Percentiles rank a stretch among this genome's conserved stretches.
These are phyloP conservation scores for Anableps anableps DNA, from an alignment of 2,797 vertebrate genomes.

Conservation along the genomic window DNA sequence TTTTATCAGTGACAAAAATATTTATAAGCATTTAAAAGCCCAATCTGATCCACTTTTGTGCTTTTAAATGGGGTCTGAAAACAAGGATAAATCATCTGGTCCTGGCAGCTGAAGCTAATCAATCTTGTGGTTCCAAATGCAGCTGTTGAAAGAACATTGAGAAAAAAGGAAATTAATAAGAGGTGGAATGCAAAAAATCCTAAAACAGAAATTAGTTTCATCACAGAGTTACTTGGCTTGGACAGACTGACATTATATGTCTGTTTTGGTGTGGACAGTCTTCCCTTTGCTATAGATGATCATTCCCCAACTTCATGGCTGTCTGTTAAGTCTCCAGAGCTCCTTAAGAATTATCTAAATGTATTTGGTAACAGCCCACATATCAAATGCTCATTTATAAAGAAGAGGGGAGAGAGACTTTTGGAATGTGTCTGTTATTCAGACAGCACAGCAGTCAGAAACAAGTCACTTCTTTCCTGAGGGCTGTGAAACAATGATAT, in stretches of 20 bases:
- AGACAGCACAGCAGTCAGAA: conserved; percentile 85
- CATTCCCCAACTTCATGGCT: conserved; percentile 83
- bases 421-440: conserved; percentile 90
- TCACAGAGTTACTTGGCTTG: conserved; percentile 1
- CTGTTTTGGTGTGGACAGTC: conserved; percentile 67
- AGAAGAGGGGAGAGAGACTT: conserved; percentile 72
- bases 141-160: conserved; percentile 60
- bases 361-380: conserved; percentile 92
- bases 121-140: conserved; percentile 39
- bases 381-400: conserved; percentile 94
- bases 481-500: conserved; percentile 88
- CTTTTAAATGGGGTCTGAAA: conserved; percentile 16
- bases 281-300: conserved; percentile 77
- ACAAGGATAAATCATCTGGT: conserved; percentile 19
- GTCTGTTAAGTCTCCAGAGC: conserved; percentile 83
- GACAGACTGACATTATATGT: conserved; percentile 32
- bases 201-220: conserved; percentile 30
- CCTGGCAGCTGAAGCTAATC: conserved; percentile 64
- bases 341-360: conserved; percentile 92
- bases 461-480: conserved; percentile 83
- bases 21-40: conserved; percentile 5
- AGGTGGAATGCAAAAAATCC: conserved; percentile 39
- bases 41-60: conserved; percentile 16
- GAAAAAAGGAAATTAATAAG: conserved; percentile 41
- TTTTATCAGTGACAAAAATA: conserved; percentile 12